Base-by-base conservation (phyloP, 2,797 vertebrate genomes). In the Helicolenus hilgendorfi region DNA sequence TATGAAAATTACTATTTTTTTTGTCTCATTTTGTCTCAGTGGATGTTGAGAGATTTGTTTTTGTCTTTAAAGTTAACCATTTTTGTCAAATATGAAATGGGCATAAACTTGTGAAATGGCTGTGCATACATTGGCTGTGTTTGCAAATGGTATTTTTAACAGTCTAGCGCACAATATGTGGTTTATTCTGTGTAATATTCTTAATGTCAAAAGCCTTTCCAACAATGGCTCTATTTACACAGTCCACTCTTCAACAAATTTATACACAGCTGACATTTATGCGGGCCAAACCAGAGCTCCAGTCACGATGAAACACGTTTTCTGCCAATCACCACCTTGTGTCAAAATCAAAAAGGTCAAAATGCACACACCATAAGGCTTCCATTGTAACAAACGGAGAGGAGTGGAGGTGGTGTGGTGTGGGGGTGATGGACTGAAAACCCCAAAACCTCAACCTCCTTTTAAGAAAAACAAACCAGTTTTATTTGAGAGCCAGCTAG, bases 391-490 rank as follows among this genome's bases (percentile, higher is more conserved):
- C 87, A 90, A 84, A 90, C 20, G 49, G 77, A 86, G 90, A 83
- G 78, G 65, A 88, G 85, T 88, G 89, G 94, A 94, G 92, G 89
- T 93, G 93, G 90, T 94, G 89, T 90, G 91, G 85, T 89, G 91
- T 88, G 84, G 93, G 94, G 93, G 93, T 93, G 90, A 95, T 73
- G 84, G 90, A 90, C 93, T 92, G 65, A 67, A 94, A 96, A 94
- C 93, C 89, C 92, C 72, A 88, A 96, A 96, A 94, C 96, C 96
- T 95, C 96, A 96, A 83, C 80, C 90, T 94, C 93, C 93, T 94
- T 93, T 94, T 78, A 94, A 93, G 93, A 92, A 96, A 96, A 97
- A 97, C 94, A 96, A 96, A 94, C 92, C 87, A 85, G 92, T 96
- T 95, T 95, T 95, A 92, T 94, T 94, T 93, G 89, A 88, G 93